phyloP scores from a whole-genome alignment of 2,113 vertebrate genomes.

The Phainopepla nitens region DNA sequence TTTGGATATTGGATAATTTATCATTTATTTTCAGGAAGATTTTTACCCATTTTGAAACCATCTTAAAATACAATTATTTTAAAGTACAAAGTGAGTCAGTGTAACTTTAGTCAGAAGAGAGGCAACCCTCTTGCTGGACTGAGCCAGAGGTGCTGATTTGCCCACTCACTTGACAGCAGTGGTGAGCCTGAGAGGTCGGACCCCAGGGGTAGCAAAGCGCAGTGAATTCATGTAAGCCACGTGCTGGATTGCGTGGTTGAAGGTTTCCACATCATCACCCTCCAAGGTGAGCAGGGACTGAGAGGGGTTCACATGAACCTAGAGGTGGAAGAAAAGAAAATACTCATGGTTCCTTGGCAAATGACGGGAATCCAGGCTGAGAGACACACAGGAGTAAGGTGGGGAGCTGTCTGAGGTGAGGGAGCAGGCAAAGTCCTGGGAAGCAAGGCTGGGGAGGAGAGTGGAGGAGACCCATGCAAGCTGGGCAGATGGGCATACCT shows the following conservation, averaged over 20 bases:
- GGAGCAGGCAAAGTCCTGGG: constrained; percentile 42
- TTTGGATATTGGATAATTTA: background rate
- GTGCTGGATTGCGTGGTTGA: constrained; percentile 95
- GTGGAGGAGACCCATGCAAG: constrained; percentile 52
- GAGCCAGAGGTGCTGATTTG: background rate
- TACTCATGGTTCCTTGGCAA: background rate
- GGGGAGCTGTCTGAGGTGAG: background rate
- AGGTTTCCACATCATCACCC: constrained; percentile 94
- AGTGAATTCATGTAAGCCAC: constrained; percentile 97
- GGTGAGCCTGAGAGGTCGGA: constrained; percentile 90
- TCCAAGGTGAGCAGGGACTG: constrained; percentile 94
- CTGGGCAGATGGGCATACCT: constrained; percentile 78
- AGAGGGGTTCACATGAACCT: constrained; percentile 98
- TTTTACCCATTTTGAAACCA: background rate
- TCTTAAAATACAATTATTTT: background rate
- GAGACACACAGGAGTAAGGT: background rate
- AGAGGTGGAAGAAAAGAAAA: background rate
- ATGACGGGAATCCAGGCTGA: background rate
- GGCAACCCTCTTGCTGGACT: background rate
- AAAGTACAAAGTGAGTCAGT: background rate
- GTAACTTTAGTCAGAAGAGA: background rate
- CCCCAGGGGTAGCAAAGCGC: constrained; percentile 93
- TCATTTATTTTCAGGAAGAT: background rate
- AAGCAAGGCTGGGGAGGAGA: constrained; percentile 10
- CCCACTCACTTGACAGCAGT: constrained; percentile 80